Conservation (phyloP, 1,140 invertebrate genomes). For the Lineus longissimus region DNA sequence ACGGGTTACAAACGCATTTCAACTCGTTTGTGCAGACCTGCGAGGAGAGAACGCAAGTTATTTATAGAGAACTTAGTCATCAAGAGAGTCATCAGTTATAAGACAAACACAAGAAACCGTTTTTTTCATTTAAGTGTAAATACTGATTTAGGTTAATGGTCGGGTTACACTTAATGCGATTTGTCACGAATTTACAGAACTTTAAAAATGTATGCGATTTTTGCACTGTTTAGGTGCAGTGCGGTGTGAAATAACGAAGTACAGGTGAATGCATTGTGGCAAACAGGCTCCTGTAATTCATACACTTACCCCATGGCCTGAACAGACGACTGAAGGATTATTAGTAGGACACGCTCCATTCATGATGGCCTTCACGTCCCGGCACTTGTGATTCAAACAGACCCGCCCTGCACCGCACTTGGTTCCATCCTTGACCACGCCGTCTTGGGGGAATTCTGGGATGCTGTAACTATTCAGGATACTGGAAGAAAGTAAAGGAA, state of each 20-base stretch:
- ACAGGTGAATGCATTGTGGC: too few species aligned
- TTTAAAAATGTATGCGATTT: too few species aligned
- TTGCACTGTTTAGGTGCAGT: too few species aligned
- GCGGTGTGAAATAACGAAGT: too few species aligned
- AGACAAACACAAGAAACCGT: too few species aligned
- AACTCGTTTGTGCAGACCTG: conserved; percentile 91
- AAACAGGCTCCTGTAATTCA: too few species aligned
- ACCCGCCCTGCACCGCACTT: background rate
- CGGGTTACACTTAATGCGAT: too few species aligned
- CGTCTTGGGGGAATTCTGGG: conserved; percentile 3
- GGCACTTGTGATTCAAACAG: background rate
- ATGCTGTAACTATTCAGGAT: background rate
- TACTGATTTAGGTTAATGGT: too few species aligned
- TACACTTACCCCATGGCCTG: conserved; percentile 85
- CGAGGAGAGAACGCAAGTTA: conserved; percentile 20
- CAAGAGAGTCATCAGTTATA: background rate
- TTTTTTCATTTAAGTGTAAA: too few species aligned
- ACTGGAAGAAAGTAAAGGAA: background rate
- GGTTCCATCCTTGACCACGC: background rate
- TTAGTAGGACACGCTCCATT: background rate
- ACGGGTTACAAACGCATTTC: conserved; percentile 82
- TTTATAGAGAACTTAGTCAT: conserved; percentile 3
- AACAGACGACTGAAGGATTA: conserved; percentile 66
- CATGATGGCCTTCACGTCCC: background rate
- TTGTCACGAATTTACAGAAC: too few species aligned